phyloP scores from a whole-genome alignment of 2,113 vertebrate species.

The Notarius lentiginosus region DNA sequence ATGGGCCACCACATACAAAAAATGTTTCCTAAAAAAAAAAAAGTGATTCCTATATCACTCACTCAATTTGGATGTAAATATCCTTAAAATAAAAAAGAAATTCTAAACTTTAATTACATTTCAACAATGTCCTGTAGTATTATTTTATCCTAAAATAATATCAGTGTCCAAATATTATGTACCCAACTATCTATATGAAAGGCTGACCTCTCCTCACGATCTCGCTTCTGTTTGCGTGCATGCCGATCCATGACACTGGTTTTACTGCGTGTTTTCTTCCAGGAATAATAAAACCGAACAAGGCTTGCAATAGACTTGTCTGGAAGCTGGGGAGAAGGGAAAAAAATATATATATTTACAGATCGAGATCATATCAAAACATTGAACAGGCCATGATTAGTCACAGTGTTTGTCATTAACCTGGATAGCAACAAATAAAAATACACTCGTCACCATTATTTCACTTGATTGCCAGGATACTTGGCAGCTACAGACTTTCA shows the following conservation, averaged over 20 bases:
- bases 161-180: background rate
- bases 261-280: constrained; percentile 97
- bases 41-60: background rate
- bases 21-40: no score
- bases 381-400: background rate
- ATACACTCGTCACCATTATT: background rate
- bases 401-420: background rate
- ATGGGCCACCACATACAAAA: background rate
- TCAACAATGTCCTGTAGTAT: background rate
- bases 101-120: background rate
- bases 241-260: constrained; percentile 97
- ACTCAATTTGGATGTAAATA: background rate
- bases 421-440: constrained; percentile 8
- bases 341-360: background rate
- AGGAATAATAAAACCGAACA: constrained; percentile 96
- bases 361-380: background rate
- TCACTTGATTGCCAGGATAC: background rate
- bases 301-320: constrained; percentile 95
- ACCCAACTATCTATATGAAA: background rate
- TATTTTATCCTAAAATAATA: no score
- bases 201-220: constrained; percentile 86
- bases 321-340: constrained; percentile 78
- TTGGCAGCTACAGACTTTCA: background rate
- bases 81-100: background rate
- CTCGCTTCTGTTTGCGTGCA: constrained; percentile 88